Conservation (phyloP, 2,797 vertebrate species). For the Channa striata region DNA sequence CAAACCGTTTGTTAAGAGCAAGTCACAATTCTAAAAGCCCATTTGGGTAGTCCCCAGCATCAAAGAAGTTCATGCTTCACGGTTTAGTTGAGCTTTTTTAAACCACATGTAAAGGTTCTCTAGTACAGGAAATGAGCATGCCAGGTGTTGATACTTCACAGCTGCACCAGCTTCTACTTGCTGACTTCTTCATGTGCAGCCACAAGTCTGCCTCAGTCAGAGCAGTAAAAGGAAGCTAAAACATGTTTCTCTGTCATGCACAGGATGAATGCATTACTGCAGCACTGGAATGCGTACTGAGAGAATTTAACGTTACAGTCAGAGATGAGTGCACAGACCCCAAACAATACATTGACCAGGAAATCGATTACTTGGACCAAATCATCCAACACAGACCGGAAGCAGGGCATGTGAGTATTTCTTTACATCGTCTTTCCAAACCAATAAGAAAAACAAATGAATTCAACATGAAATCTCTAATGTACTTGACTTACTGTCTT, state of each 20-base stretch:
- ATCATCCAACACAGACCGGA: fast-evolving
- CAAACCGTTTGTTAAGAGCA: not conserved
- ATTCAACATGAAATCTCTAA: not conserved
- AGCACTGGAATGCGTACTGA: constrained; percentile 33
- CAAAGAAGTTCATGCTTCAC: constrained; percentile 43
- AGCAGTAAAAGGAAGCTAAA: constrained; percentile 26
- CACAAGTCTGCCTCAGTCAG: constrained; percentile 39
- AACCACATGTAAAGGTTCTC: constrained; percentile 75
- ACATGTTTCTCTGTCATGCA: constrained; percentile 3
- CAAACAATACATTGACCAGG: fast-evolving
- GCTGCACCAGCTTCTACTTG: constrained; percentile 25
- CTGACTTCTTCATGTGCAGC: constrained; percentile 35
- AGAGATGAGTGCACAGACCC: fast-evolving
- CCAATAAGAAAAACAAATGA: not conserved
- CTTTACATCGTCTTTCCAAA: not conserved
- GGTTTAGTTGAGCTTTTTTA: constrained; percentile 44
- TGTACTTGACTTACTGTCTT: not conserved
- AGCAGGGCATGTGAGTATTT: constrained; percentile 45
- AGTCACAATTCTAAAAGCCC: not conserved
- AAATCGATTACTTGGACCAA: fast-evolving
- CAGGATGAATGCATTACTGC: constrained; percentile 20
- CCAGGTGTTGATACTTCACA: constrained; percentile 59
- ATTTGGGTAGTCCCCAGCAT: constrained; percentile 41
- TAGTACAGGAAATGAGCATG: constrained; percentile 74
- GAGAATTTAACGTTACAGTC: fast-evolving